A percentile compares a stretch with the other conserved stretches of the same genome.
phyloP scores from a whole-genome alignment of 1,140 invertebrate genomes.

The Aphaenogaster rudis region DNA sequence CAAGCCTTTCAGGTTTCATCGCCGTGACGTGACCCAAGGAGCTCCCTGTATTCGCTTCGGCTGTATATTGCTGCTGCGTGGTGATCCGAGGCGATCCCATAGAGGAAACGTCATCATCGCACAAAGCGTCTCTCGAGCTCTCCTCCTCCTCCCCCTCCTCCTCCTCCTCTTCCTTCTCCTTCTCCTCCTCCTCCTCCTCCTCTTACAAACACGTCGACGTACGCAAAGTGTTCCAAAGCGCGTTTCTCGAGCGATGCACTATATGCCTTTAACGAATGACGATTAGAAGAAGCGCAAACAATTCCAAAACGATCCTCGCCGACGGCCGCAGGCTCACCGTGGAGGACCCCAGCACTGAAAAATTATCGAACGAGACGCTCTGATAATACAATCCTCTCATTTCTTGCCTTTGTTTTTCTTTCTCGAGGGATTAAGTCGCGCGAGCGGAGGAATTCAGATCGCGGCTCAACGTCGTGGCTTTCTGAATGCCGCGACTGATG shows the following conservation, averaged over 20 bases:
- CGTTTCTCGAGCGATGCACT: slow-evolving; percentile 75
- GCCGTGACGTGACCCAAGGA: slow-evolving; percentile 28
- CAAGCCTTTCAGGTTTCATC: slow-evolving; percentile 47
- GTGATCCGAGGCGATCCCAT: slow-evolving; percentile 60
- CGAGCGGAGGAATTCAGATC: slow-evolving; percentile 23
- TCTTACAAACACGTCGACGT: slow-evolving; percentile 81
- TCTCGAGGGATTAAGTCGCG: not conserved
- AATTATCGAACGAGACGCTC: slow-evolving; percentile 32
- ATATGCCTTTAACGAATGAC: slow-evolving; percentile 77
- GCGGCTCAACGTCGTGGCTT: not conserved
- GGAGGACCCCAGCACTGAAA: slow-evolving; percentile 79
- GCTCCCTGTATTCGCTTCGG: slow-evolving; percentile 25
- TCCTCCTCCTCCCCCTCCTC: not conserved
- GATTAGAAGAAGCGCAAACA: slow-evolving; percentile 77
- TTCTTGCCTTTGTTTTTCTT: not conserved
- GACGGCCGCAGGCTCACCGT: slow-evolving; percentile 59
- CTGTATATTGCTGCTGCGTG: slow-evolving; percentile 44
- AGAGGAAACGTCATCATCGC: slow-evolving; percentile 60
- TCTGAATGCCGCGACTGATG: not conserved
- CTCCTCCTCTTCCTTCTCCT: not conserved
- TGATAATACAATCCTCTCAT: not conserved
- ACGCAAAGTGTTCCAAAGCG: slow-evolving; percentile 82
- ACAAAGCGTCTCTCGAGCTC: slow-evolving; percentile 63
- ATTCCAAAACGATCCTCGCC: slow-evolving; percentile 72
- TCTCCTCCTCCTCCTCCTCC: not conserved